Base-by-base conservation (phyloP, 2,113 vertebrate genomes). In the Neotragus moschatus region DNA sequence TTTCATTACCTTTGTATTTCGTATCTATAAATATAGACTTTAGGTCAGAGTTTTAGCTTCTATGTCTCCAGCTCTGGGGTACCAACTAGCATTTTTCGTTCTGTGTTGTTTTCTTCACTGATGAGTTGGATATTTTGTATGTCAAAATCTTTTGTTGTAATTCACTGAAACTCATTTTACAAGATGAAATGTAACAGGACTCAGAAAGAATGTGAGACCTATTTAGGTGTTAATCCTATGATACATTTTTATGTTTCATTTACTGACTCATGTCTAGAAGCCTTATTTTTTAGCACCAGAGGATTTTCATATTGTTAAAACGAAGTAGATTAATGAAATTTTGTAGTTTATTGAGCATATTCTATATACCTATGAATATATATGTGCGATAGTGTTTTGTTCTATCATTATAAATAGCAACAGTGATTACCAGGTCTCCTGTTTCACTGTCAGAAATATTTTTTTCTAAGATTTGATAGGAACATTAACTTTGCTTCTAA, bases 401-500 rank as follows among this genome's bases (percentile, higher is more conserved):
- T 84, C 12, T 85, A 5, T 95, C 43, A 77, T 60, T 93, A 49
- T 92, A 81, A 96, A 51, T 87, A 93, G 9, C n/a, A 88, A 17
- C 56, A 80, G 2, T 82, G 51, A 87, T 95, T 60, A 73, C 51
- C 30, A 58, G 58, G 3, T 91, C 26, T 92, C 23, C 30, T 88
- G 3, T 96, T 92, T 96, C 49, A 66, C 49, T 75, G 61, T 97
- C 49, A 85, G 19, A 96, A 96, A 66, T 63, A 95, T 25, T 95
- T 8, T 79, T 94, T 94, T 81, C n/a, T 91, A 94, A 96, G 79
- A 94, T 88, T 93, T 90, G 58, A 88, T 90, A 82, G 45, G 14
- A 96, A 97, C 33, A 51, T 94, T 89, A 97, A 88, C n/a, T 88
- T 96, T 77, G 66, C 94, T 88, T 93, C 21, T 94, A 61, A 94